Evolutionary conservation across 1,140 invertebrate genomes (phyloP).

Genomic region (Caenorhabditis inopinata): DNA sequence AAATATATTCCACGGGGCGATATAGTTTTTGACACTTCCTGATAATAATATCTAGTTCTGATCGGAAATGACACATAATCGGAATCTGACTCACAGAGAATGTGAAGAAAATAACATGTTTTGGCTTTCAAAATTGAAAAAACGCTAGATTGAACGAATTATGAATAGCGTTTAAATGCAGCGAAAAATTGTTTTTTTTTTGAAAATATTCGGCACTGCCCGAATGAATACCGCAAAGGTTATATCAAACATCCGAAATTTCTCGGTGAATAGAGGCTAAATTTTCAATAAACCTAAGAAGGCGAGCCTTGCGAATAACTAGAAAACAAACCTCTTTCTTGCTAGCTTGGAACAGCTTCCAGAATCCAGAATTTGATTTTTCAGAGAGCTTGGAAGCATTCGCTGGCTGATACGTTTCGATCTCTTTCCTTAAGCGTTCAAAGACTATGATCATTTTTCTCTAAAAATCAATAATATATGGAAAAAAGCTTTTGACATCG

Average conservation of each 20-base stretch:
- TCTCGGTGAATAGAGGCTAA: no score
- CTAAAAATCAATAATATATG: conserved; percentile 16
- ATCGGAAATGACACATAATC: no score
- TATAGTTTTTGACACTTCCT: not conserved
- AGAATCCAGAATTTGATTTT: not conserved
- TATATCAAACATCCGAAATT: no score
- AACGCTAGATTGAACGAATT: no score
- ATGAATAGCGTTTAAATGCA: no score
- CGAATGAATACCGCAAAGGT: no score
- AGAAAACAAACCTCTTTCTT: not conserved
- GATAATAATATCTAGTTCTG: no score
- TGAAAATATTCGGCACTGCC: not conserved
- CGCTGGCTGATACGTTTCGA: conserved; percentile 52
- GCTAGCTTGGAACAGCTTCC: not conserved
- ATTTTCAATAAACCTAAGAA: no score
- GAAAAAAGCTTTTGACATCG: not conserved
- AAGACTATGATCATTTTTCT: conserved; percentile 47
- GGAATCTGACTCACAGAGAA: no score
- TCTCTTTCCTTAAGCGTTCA: conserved; percentile 42
- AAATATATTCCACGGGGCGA: conserved; percentile 69
- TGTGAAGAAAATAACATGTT: no score
- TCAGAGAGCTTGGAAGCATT: not conserved
- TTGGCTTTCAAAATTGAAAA: no score
- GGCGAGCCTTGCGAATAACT: not conserved
- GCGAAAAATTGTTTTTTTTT: not conserved